Conservation (phyloP, 2,888 invertebrate species). For the Sepiola atlantica region DNA sequence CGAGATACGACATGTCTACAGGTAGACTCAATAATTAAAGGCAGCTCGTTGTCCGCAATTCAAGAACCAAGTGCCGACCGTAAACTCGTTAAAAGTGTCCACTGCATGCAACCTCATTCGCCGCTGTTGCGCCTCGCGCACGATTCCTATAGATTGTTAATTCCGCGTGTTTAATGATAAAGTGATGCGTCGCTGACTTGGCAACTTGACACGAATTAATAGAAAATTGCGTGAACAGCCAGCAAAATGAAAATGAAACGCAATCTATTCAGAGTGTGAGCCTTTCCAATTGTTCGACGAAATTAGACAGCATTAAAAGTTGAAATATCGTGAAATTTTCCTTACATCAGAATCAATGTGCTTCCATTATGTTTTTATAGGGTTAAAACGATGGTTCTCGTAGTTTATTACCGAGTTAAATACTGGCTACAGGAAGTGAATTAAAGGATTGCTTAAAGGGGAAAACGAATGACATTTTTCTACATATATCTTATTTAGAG, state of each 20-base stretch:
- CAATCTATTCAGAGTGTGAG: background rate
- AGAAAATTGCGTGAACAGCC: background rate
- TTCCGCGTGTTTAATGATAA: background rate
- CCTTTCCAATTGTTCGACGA: background rate
- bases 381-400: background rate
- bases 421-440: background rate
- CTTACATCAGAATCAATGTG: background rate
- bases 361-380: background rate
- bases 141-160: constrained; percentile 6
- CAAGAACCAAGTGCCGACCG: background rate
- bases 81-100: constrained; percentile 10
- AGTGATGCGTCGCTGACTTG: background rate
- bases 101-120: background rate
- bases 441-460: background rate
- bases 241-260: background rate
- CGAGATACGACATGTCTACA: background rate
- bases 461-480: background rate
- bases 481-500: no score
- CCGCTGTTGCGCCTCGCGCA: background rate
- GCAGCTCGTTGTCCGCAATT: background rate
- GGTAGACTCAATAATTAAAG: background rate
- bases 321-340: background rate
- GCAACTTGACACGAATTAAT: background rate
- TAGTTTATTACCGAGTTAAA: background rate
- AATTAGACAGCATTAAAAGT: background rate